A percentile compares a stretch with the other conserved stretches of the same genome.
Evolutionary conservation across 2,797 vertebrate genomes (phyloP).

Genomic region (Neosilurus mollespiculum): DNA sequence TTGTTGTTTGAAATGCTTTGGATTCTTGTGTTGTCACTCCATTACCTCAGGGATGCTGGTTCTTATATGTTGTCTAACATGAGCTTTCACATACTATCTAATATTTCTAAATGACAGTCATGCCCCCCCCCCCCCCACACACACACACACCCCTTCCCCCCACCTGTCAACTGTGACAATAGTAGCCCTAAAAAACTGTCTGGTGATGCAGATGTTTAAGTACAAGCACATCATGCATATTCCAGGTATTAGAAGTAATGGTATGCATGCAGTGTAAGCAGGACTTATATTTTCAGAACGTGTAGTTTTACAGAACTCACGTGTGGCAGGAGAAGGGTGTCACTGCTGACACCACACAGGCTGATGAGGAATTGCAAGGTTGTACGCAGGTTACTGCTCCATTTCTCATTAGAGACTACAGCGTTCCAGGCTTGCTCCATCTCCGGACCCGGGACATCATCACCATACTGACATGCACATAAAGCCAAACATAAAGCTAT

Average conservation of each 20-base stretch:
- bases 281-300: background rate
- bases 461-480: conserved; percentile 82
- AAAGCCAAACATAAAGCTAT: background rate
- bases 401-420: conserved; percentile 92
- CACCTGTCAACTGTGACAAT: background rate
- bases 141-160: background rate
- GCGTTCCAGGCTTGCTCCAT: conserved; percentile 98
- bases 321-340: conserved; percentile 89
- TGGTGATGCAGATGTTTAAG: background rate
- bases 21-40: background rate
- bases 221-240: background rate
- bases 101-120: background rate
- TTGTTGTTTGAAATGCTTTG: background rate
- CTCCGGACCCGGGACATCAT: conserved; percentile 93
- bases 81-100: background rate
- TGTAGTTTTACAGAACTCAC: conserved; percentile 71
- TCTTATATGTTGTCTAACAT: conserved; percentile 8
- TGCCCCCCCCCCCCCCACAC: too few relatives aligned
- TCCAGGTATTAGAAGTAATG: background rate
- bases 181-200: background rate
- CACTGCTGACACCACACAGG: conserved; percentile 96
- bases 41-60: background rate
- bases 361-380: conserved; percentile 95
- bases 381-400: conserved; percentile 93
- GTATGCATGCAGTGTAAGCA: background rate